Conservation (phyloP, 2,797 vertebrate genomes). For the Mallotus villosus region DNA sequence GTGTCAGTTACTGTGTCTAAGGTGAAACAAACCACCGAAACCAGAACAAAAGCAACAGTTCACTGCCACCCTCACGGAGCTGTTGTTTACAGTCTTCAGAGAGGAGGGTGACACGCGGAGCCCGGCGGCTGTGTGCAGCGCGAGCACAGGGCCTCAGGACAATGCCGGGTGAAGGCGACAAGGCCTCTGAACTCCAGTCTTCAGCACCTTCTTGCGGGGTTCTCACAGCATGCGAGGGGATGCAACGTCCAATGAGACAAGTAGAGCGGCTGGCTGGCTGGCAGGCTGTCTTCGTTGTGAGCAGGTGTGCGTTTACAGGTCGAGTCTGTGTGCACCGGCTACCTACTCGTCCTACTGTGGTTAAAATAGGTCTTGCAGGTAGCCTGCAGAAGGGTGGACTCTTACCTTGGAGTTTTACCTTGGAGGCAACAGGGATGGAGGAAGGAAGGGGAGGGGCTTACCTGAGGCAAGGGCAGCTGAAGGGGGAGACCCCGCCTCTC, state of each 20-base stretch:
- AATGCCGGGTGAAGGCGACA: conserved; percentile 9
- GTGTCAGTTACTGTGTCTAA: conserved; percentile 11
- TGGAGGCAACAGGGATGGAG: conserved; percentile 30
- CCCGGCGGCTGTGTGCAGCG: conserved; percentile 23
- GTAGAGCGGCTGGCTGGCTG: conserved; percentile 10
- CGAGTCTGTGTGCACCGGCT: conserved; percentile 23
- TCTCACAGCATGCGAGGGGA: conserved; percentile 15
- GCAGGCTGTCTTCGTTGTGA: conserved; percentile 24
- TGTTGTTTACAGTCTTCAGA: conserved; percentile 4
- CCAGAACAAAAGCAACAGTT: not conserved
- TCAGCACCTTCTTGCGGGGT: conserved; percentile 19
- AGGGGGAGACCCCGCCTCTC: conserved; percentile 90
- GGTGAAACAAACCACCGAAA: conserved; percentile 9
- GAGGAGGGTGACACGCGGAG: not conserved
- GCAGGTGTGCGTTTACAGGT: conserved; percentile 43
- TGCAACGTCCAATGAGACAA: conserved; percentile 14
- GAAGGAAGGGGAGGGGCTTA: conserved; percentile 76
- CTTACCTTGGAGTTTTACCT: conserved; percentile 37
- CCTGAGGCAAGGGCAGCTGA: conserved; percentile 89
- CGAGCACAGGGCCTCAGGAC: conserved; percentile 10
- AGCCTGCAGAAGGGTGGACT: conserved; percentile 38
- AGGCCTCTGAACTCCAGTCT: conserved; percentile 30
- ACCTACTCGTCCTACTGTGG: not conserved
- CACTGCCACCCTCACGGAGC: not conserved
- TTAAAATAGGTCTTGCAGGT: conserved; percentile 35